Conservation (phyloP, 2,797 vertebrate genomes). For the Leptatherina wallacei region DNA sequence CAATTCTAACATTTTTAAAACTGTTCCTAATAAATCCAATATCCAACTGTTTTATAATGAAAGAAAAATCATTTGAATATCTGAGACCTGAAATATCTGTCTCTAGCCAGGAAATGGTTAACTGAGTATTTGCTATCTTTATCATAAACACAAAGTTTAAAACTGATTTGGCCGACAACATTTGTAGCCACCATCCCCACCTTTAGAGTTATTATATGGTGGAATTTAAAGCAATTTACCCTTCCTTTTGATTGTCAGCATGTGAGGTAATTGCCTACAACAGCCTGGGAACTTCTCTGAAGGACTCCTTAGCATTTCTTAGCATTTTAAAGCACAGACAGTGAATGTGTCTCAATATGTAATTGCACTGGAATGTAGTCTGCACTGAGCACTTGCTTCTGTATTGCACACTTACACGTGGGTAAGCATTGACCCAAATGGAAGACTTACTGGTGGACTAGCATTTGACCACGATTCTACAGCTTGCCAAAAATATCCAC, state of each 20-base stretch:
- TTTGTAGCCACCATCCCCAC: too few species aligned
- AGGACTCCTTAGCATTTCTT: background rate
- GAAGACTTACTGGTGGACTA: too few species aligned
- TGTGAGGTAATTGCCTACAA: background rate
- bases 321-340: background rate
- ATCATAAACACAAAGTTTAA: background rate
- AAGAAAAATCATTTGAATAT: background rate
- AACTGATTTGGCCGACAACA: too few species aligned
- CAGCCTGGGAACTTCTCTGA: background rate
- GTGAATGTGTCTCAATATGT: too few species aligned
- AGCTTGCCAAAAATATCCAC: too few species aligned
- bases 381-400: too few species aligned
- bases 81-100: background rate
- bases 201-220: too few species aligned
- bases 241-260: background rate
- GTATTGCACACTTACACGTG: too few species aligned
- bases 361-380: too few species aligned
- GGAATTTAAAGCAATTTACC: background rate
- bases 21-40: background rate
- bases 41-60: background rate
- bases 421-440: too few species aligned
- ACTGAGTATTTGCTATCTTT: background rate
- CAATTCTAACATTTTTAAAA: background rate
- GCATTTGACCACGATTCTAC: too few species aligned
- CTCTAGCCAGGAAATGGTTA: background rate